A percentile compares a stretch with the other conserved stretches of the same genome.
Evolutionary conservation across 2,113 vertebrate species (phyloP).

Genomic region (Poeciliopsis turrubarensis): DNA sequence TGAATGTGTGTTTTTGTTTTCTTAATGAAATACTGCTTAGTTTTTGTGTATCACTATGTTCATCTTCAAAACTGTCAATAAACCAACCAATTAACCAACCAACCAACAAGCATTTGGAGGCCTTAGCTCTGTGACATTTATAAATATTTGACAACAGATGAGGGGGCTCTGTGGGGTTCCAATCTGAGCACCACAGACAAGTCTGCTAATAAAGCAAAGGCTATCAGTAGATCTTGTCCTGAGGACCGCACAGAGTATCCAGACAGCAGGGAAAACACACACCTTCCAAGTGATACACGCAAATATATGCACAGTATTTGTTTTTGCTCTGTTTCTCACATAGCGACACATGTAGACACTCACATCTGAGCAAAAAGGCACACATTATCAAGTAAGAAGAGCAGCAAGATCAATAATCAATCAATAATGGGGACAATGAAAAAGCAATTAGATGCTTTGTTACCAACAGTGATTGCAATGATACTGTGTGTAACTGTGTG

Average conservation of each 20-base stretch:
- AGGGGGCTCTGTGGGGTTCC: slow-evolving; percentile 57
- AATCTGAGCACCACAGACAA: slow-evolving; percentile 43
- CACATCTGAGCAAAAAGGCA: not conserved
- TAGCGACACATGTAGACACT: slow-evolving; percentile 8
- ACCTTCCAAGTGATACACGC: slow-evolving; percentile 13
- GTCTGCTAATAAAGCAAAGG: slow-evolving; percentile 59
- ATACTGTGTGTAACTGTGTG: not conserved
- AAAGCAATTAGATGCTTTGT: slow-evolving; percentile 40
- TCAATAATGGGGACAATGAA: slow-evolving; percentile 45
- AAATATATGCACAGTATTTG: not conserved
- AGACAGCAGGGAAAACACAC: slow-evolving; percentile 19
- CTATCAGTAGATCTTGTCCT: slow-evolving; percentile 24
- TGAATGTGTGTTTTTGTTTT: not conserved
- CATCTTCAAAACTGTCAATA: slow-evolving; percentile 17
- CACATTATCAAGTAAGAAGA: slow-evolving; percentile 6
- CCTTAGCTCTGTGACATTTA: slow-evolving; percentile 61
- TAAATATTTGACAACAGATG: slow-evolving; percentile 73
- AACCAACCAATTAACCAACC: slow-evolving; percentile 14
- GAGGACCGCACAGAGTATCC: slow-evolving; percentile 30
- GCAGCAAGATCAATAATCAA: slow-evolving; percentile 22
- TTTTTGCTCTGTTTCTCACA: not conserved
- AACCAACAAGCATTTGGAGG: slow-evolving; percentile 41
- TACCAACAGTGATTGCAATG: slow-evolving; percentile 31
- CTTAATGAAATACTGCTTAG: not conserved
- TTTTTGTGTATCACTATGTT: not conserved